Conservation (phyloP, 2,797 vertebrate species). For the Hypotaenidia philippensis region DNA sequence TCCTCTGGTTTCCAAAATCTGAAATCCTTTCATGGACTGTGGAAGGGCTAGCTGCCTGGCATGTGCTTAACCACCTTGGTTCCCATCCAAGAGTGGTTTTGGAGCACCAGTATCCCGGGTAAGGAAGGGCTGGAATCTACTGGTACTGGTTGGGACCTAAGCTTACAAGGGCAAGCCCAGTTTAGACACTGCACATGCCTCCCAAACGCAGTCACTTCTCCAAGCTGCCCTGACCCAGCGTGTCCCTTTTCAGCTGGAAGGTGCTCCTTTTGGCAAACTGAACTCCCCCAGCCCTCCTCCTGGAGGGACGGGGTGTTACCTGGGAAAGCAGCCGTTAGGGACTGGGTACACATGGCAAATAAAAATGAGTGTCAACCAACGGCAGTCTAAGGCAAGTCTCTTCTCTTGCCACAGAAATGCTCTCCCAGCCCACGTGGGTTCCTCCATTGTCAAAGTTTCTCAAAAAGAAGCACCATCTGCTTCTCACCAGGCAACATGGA, state of each 20-base stretch:
- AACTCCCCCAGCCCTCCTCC: not conserved
- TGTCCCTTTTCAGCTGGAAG: not conserved
- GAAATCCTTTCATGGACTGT: not conserved
- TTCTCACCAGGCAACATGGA: not conserved
- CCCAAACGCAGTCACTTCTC: not conserved
- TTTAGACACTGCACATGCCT: not conserved
- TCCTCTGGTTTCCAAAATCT: not conserved
- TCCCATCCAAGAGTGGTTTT: not conserved
- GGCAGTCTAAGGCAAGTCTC: not conserved
- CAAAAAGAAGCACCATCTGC: not conserved
- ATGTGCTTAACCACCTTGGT: not conserved
- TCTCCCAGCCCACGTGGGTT: not conserved
- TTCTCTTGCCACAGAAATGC: not conserved
- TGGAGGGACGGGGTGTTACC: not conserved
- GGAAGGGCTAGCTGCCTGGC: not conserved
- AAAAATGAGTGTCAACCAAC: not conserved
- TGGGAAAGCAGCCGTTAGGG: not conserved
- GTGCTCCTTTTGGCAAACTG: not conserved
- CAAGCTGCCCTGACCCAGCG: not conserved
- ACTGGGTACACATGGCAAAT: not conserved
- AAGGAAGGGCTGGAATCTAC: not conserved
- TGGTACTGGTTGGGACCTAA: not conserved
- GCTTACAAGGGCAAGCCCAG: not conserved
- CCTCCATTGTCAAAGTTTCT: not conserved
- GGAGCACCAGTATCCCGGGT: not conserved